Base-by-base conservation (phyloP, 2,113 vertebrate genomes). In the Pyrgilauda ruficollis region DNA sequence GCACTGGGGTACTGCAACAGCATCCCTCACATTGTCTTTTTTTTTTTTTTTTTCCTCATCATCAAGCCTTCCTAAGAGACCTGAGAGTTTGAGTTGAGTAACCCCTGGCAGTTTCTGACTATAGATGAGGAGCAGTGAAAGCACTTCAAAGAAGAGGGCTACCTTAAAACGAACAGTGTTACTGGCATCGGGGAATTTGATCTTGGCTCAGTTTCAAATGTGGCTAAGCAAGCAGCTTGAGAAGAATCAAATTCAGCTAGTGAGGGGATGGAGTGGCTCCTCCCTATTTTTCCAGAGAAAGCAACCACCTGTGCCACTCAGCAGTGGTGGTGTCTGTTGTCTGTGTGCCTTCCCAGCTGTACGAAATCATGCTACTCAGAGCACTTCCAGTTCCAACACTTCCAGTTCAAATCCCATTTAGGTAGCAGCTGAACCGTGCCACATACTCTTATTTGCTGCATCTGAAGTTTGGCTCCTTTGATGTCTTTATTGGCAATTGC, bases 141-240 rank as follows among this genome's bases (percentile, higher is more conserved):
- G 64, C 81, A 84, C 77, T 68, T 89, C 83, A 89, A 79, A 95
- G 89, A 80, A 82, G 33, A 80, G 79, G 15, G 62, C 37, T 94
- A n/a, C 31, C 86, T 94, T 87, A 66, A 94, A 96, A 76, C n/a
- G 84, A 93, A 69, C 84, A 84, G 13, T 73, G 62, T 74, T 90
- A 59, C 26, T 89, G 87, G 66, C 93, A 96, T 67, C 7, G 10
- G 89, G n/a, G 66, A 93, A 87, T 82, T 91, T 84, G 88, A 94
- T 81, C 79, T 70, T 93, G 94, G 92, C 83, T 89, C 4, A 0
- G 12, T 88, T 90, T 89, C 84, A 92, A 80, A 67, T 37, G 26
- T 27, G 23, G 81, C 92, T 93, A 78, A 0, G 11, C 68, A 94
- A 91, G 66, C 52, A 87, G 31, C 70, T 90, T 69, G 46, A 96